Base-by-base conservation (phyloP, 2,113 vertebrate genomes). In the Zeus faber region DNA sequence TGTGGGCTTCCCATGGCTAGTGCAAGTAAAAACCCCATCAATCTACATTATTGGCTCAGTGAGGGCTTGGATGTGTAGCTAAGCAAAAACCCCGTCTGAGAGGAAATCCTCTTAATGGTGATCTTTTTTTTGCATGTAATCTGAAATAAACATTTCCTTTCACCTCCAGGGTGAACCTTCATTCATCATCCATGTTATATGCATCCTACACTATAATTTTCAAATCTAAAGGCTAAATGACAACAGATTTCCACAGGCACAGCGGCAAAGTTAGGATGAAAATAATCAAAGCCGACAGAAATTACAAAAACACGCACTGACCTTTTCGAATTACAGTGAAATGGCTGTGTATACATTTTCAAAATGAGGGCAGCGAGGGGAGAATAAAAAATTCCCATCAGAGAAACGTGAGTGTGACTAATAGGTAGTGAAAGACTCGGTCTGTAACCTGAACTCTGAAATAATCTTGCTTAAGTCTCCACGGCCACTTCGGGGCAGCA, bases 331-430 rank as follows among this genome's bases (percentile, higher is more conserved):
- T 68, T 45, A 55, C 24, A 61, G 64, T 48, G 55, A 53, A 69
- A 60, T 70, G 54, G 62, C 64, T 68, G 47, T 62, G 72, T 77
- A 55, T 75, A 79, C 65, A 59, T 74, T 77, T 73, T 69, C 52
- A 58, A 72, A 82, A 76, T 59, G n/a, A n/a, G n/a, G 55, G 31
- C 49, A 20, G 35, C 65, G 53, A 72, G 52, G 70, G 72, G 52
- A 70, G 54, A 10, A 16, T 14, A 26, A 26, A 26, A 27, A n/a
- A 71, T 37, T 54, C 67, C 72, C 57, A 75, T 77, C 62, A 20
- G 49, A 66, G 70, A 79, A 82, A 79, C 77, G 73, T 65, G 49
- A 75, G 79, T 81, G 81, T 82, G 70, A 83, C 79, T 75, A 85
- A 85, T 77, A 51, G 62, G 21, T 54, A 41, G 64, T 72, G 67